Evolutionary conservation across 64 coral and sea anemone species (phyloP).

Genomic region (Anthopleura sola): DNA sequence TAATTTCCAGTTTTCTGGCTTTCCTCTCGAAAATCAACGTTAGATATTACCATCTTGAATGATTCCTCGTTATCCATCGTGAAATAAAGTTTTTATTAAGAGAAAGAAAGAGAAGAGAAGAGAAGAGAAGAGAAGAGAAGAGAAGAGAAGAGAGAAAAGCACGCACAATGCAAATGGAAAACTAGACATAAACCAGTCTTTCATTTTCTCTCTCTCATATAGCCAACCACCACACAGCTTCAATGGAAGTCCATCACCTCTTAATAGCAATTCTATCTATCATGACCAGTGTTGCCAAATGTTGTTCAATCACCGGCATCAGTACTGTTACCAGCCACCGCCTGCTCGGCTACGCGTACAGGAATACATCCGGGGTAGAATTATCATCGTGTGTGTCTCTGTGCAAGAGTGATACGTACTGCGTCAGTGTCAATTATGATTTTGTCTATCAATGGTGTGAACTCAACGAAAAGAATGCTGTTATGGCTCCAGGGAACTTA

Average conservation of each 20-base stretch:
- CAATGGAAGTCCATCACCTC: not conserved
- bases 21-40: no score
- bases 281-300: not conserved
- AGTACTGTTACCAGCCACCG: not conserved
- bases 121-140: no score
- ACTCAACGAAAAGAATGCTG: not conserved
- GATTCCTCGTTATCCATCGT: no score
- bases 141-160: no score
- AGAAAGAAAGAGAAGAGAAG: no score
- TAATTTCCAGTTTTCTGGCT: no score
- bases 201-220: not conserved
- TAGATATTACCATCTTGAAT: no score
- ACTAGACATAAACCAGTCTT: not conserved
- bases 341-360: not conserved
- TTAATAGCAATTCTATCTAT: not conserved
- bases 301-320: not conserved
- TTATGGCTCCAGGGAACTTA: not conserved
- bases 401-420: not conserved
- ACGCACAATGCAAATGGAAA: no score
- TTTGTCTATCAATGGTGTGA: not conserved
- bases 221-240: not conserved
- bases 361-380: not conserved
- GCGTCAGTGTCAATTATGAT: not conserved
- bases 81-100: no score
- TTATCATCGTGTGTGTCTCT: not conserved